These are phyloP conservation scores for Anadara kagoshimensis DNA, from an alignment of 1,140 invertebrate genomes.

Conservation along the genomic window DNA sequence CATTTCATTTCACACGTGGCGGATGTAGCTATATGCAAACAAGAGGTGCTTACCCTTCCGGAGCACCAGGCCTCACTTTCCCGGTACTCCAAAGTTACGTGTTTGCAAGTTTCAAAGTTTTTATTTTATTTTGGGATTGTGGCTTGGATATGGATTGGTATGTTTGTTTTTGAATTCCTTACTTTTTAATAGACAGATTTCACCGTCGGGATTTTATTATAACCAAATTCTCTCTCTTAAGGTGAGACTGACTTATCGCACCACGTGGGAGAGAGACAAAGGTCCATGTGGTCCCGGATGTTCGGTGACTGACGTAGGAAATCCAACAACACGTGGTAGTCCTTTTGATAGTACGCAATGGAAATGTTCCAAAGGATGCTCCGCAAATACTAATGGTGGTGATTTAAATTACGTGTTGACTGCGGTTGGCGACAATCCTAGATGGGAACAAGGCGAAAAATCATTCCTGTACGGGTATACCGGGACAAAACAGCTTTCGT, in stretches of 20 bases:
- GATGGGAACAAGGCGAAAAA: slow-evolving; percentile 29
- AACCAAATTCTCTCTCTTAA: too few species aligned
- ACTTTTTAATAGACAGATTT: too few species aligned
- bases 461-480: background rate
- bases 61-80: too few species aligned
- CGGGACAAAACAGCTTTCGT: background rate
- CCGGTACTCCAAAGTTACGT: too few species aligned
- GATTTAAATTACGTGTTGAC: slow-evolving; percentile 25
- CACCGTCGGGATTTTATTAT: too few species aligned
- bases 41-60: too few species aligned
- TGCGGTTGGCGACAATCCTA: slow-evolving; percentile 6
- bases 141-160: too few species aligned
- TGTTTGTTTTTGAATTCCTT: too few species aligned
- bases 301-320: slow-evolving; percentile 1
- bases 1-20: too few species aligned
- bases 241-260: slow-evolving; percentile 6
- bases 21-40: too few species aligned
- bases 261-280: slow-evolving; percentile 6
- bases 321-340: background rate
- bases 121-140: too few species aligned
- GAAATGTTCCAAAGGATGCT: slow-evolving; percentile 3
- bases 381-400: background rate
- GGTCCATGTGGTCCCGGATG: slow-evolving; percentile 22
- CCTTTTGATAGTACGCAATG: slow-evolving; percentile 14
- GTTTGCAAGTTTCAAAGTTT: too few species aligned